Base-by-base conservation (phyloP, 2,113 vertebrate species). In the Myiozetetes cayanensis region DNA sequence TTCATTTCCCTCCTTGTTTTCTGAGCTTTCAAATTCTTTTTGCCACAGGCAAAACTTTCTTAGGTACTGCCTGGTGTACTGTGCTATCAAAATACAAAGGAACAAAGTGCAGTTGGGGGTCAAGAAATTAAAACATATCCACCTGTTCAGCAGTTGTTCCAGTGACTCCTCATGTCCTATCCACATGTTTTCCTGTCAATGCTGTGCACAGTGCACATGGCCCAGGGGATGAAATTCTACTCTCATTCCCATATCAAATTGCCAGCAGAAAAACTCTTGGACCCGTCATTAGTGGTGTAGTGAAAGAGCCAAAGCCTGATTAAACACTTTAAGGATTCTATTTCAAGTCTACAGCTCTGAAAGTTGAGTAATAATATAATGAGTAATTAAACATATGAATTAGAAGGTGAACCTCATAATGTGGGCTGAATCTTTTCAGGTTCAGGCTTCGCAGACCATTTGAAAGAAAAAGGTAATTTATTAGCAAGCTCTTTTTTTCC, bases 341-440 rank as follows among this genome's bases (percentile, higher is more conserved):
- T 85, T 61, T 87, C 73, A 68, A 90, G 81, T 65, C 85, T 85
- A 15, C 44, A 85, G 4, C 71, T 89, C 31, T 67, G 50, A 14
- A 75, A 82, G 27, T 35, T 68, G 91, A 75, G 39, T 37, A 71
- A 58, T 80, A 89, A 76, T 61, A 72, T n/a, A 74, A 56, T 62
- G 28, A 93, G 44, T 90, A 91, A 95, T 92, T 90, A 88, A 86
- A 71, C 16, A 66, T n/a, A 9, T 65, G 74, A 85, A 91, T 92
- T 94, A 85, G 92, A 87, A 95, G 75, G 84, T 80, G 72, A 93
- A 46, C 20, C n/a, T 88, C 43, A 19, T 41, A 65, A 53, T 3
- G 4, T 80, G 59, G 70, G 63, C 67, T 90, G 79, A 68, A n/a
- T 83, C 71, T 89, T 90, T 96, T 70, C 68, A 85, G 44, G 52